phyloP scores from a whole-genome alignment of 2,888 invertebrate genomes.

The Tortrix viridana region DNA sequence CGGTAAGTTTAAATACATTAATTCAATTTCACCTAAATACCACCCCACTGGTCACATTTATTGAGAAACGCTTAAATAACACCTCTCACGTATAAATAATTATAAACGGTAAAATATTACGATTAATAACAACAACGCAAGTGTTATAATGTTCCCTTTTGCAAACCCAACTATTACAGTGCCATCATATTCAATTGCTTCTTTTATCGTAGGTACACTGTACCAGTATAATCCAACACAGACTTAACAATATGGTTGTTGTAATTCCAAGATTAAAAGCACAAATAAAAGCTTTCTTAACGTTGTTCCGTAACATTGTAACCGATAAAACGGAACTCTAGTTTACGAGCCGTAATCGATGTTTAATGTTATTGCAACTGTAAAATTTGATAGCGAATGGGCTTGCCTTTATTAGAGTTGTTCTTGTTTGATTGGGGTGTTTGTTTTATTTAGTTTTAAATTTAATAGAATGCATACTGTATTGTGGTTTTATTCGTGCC shows the following conservation, averaged over 20 bases:
- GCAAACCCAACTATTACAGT: no score
- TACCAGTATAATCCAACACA: not conserved
- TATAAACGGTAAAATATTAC: no score
- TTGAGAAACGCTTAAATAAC: no score
- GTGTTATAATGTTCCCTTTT: no score
- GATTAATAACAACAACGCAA: no score
- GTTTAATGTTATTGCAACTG: slow-evolving; percentile 33
- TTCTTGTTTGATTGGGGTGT: slow-evolving; percentile 26
- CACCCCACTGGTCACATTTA: no score
- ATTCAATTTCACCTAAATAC: no score
- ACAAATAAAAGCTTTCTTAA: slow-evolving; percentile 2
- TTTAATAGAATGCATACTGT: not conserved
- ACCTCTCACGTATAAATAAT: no score
- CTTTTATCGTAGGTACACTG: no score
- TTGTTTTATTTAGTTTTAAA: slow-evolving; percentile 12
- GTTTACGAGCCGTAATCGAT: slow-evolving; percentile 35
- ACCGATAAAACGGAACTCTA: slow-evolving; percentile 25
- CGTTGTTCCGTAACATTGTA: slow-evolving; percentile 3
- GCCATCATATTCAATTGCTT: no score
- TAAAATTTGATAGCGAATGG: slow-evolving; percentile 29
- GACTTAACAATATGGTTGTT: not conserved
- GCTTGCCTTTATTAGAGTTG: slow-evolving; percentile 21
- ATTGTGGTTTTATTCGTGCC: not conserved
- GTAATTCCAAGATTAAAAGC: not conserved
- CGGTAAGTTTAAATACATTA: no score